A percentile compares a stretch with the other conserved stretches of the same genome.
phyloP scores from a whole-genome alignment of 2,797 vertebrate genomes.

The Vireo griseus region DNA sequence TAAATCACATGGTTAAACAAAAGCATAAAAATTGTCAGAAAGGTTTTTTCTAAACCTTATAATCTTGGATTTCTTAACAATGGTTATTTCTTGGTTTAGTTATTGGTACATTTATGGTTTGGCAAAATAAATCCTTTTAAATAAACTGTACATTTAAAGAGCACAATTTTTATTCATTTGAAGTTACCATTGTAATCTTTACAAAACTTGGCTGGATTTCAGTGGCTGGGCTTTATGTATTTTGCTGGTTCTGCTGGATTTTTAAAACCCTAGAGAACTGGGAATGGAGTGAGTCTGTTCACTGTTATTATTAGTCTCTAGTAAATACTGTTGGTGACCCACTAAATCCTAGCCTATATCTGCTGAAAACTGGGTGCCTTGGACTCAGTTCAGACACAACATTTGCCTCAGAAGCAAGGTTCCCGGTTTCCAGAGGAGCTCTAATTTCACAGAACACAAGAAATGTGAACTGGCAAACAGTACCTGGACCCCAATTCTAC shows the following conservation, averaged over 20 bases:
- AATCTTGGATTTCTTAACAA: background rate
- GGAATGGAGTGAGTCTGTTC: conserved; percentile 22
- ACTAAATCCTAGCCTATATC: background rate
- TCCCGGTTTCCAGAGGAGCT: background rate
- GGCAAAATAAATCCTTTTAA: conserved; percentile 13
- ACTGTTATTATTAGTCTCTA: conserved; percentile 41
- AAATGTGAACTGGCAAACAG: background rate
- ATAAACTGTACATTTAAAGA: conserved; percentile 35
- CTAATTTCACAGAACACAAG: background rate
- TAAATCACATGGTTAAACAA: conserved; percentile 2
- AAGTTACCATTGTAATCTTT: conserved; percentile 48
- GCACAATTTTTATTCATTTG: conserved; percentile 48
- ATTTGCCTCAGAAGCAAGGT: background rate
- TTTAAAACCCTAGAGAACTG: conserved; percentile 51
- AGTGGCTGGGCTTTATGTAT: conserved; percentile 40
- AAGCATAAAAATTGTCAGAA: background rate
- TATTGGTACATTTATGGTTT: conserved; percentile 8
- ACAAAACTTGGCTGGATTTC: conserved; percentile 52
- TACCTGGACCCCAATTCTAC: background rate
- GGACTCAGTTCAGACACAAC: background rate
- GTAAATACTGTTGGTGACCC: conserved; percentile 4
- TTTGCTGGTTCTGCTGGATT: conserved; percentile 66
- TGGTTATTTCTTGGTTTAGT: conserved; percentile 8
- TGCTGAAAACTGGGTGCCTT: background rate
- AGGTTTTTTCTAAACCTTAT: background rate